A percentile compares a stretch with the other conserved stretches of the same genome.
These are phyloP conservation scores for Eupeodes latifasciatus DNA, from an alignment of 2,888 invertebrate genomes.

Conservation along the genomic window DNA sequence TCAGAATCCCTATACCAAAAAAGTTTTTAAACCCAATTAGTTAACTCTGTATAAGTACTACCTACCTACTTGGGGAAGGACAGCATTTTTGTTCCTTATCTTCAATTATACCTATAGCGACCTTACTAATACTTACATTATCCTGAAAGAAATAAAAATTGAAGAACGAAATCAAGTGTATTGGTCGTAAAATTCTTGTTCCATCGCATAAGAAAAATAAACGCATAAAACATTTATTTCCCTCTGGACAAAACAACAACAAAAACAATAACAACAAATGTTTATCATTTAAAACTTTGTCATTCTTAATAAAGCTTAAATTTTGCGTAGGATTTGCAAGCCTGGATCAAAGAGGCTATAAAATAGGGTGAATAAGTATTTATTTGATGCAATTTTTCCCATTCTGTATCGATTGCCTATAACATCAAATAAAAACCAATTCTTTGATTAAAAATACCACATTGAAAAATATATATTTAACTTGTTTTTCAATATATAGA, in stretches of 20 bases:
- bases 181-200: constrained; percentile 3
- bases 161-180: constrained; percentile 3
- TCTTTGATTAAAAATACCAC: too few species aligned
- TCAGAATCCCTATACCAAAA: too few species aligned
- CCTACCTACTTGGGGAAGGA: too few species aligned
- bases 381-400: too few species aligned
- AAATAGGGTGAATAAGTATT: neutral
- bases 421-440: too few species aligned
- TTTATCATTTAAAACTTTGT: constrained; percentile 16
- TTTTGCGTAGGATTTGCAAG: neutral
- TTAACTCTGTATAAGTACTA: too few species aligned
- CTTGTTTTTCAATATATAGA: too few species aligned
- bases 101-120: neutral
- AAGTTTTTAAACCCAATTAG: too few species aligned
- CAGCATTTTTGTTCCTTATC: too few species aligned
- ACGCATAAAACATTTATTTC: neutral
- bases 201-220: constrained; percentile 1
- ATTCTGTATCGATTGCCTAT: too few species aligned
- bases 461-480: too few species aligned
- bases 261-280: neutral
- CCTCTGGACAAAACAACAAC: constrained; percentile 5
- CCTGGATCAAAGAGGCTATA: neutral
- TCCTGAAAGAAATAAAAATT: neutral
- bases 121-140: neutral
- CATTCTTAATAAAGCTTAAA: neutral